Base-by-base conservation (phyloP, 2,888 invertebrate species). In the Limnephilus rhombicus region DNA sequence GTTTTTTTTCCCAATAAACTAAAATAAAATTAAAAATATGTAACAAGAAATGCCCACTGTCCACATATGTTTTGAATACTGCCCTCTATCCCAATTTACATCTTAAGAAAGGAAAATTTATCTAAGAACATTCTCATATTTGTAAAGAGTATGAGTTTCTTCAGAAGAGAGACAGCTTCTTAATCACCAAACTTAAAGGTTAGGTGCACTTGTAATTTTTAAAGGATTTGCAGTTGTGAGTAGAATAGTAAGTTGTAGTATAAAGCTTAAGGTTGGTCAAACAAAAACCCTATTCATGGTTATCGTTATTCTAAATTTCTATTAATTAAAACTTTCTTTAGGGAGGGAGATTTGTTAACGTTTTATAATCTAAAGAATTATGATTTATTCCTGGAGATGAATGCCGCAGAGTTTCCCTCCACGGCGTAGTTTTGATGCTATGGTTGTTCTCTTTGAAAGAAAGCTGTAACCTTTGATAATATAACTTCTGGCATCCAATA, bases 351-450 rank as follows among this genome's bases (percentile, higher is more conserved):
- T 85, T 41, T 85, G 1, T n/a, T 45, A 41, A 85, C 24, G 12
- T 37, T 85, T 41, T 7, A 85, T 24, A 85, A 85, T 85, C 85
- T 45, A 41, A 85, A 85, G 85, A n/a, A 45, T 85, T 37, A 18
- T 85, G 85, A 85, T 85, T 85, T 85, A 85, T 85, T 85, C n/a
- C 37, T 85, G n/a, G 34, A 85, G 11, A 85, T 85, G 85, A 85
- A 85, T 85, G 85, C 41, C 85, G 5, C 24, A 85, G 9, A 85
- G 85, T 37, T 53, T 37, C 37, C 41, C 12, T 41, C 37, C 24
- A 37, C 24, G 37, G 34, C 15, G 85, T 13, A 34, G 12, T 85
- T 85, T 83, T 12, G 2, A 7, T 45, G 11, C 11, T 45, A 41
- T 9, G 85, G n/a, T 41, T 85, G n/a, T 41, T 85, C 12, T 13